Conservation (phyloP, 2,113 vertebrate species). For the Falcunculus frontatus region DNA sequence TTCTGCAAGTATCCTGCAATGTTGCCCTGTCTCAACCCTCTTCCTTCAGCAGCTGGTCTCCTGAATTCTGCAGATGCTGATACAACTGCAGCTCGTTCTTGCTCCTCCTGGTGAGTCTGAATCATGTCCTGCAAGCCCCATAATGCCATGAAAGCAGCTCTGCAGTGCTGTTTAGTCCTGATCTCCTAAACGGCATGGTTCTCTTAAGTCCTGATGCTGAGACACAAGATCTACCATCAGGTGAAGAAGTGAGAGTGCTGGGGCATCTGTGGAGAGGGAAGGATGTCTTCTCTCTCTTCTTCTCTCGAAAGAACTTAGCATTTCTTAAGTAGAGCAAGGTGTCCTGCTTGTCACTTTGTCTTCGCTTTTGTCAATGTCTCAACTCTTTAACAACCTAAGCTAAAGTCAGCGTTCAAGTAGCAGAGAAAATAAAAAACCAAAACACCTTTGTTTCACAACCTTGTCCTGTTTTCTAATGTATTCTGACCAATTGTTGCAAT, state of each 20-base stretch:
- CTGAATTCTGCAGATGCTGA: background rate
- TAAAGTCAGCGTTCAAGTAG: fast-evolving
- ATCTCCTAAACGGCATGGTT: background rate
- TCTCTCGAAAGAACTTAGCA: background rate
- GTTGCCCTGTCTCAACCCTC: background rate
- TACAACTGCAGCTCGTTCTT: background rate
- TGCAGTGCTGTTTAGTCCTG: background rate
- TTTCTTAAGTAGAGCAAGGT: background rate
- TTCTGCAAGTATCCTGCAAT: background rate
- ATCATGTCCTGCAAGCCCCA: background rate
- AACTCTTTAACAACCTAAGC: background rate
- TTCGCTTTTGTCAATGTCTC: background rate
- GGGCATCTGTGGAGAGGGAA: background rate
- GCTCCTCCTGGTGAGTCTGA: background rate
- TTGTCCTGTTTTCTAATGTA: background rate
- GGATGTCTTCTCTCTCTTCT: background rate
- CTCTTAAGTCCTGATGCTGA: background rate
- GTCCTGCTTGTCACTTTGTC: background rate
- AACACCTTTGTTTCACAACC: background rate
- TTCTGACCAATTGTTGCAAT: background rate
- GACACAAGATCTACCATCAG: background rate
- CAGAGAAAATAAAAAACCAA: background rate
- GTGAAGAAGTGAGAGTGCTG: background rate
- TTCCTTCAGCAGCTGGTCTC: background rate
- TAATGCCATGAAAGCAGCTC: background rate